Evolutionary conservation across 1,140 invertebrate genomes (phyloP).

Genomic region (Luehdorfia chinensis): DNA sequence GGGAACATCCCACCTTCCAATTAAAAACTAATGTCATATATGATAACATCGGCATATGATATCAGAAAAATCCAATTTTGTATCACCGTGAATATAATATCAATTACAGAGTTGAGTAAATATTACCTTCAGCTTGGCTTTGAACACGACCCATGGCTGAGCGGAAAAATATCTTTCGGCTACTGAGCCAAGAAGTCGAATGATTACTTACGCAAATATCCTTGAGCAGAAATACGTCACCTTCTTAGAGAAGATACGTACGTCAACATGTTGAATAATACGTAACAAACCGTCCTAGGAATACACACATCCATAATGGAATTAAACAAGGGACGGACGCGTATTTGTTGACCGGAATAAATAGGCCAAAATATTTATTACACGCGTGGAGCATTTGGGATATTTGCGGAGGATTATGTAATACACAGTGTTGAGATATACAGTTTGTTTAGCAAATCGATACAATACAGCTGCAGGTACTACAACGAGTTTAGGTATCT

Average conservation of each 20-base stretch:
- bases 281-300: constrained; percentile 13
- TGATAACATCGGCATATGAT: no score
- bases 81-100: no score
- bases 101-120: no score
- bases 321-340: constrained; percentile 30
- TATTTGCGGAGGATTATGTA: constrained; percentile 21
- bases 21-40: no score
- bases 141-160: no score
- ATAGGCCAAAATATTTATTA: constrained; percentile 24
- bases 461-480: no score
- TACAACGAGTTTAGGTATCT: no score
- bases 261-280: constrained; percentile 8
- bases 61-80: no score
- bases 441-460: background rate
- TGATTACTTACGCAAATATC: background rate
- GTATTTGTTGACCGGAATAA: constrained; percentile 29
- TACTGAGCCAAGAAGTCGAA: no score
- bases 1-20: no score
- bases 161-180: no score
- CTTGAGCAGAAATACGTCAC: background rate
- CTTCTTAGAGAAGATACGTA: background rate
- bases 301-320: constrained; percentile 31
- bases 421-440: constrained; percentile 14
- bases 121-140: no score
- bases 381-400: constrained; percentile 3